phyloP scores from a whole-genome alignment of 2,888 invertebrate species.

The Xanthia togata region DNA sequence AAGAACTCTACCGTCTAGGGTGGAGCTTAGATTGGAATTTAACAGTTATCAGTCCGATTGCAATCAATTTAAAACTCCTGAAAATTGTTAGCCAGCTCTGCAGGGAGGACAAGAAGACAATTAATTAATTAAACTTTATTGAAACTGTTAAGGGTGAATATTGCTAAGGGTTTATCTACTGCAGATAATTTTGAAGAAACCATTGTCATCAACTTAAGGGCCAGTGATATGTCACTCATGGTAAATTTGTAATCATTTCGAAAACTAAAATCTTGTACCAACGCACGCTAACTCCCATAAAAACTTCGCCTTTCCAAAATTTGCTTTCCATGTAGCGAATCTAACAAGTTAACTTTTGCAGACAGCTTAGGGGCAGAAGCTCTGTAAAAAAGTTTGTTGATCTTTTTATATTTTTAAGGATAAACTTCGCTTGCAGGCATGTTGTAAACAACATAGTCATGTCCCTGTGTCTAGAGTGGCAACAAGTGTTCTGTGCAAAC shows the following conservation, averaged over 20 bases:
- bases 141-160: constrained; percentile 2
- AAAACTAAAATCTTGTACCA: constrained; percentile 14
- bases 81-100: constrained; percentile 60
- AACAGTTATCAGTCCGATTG: constrained; percentile 76
- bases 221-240: no score
- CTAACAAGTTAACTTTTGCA: constrained; percentile 55
- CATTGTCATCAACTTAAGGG: background rate
- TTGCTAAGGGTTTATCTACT: background rate
- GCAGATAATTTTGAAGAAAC: background rate
- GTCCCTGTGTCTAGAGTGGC: constrained; percentile 65
- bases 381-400: constrained; percentile 62
- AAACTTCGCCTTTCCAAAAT: constrained; percentile 50
- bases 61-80: constrained; percentile 74
- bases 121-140: constrained; percentile 65
- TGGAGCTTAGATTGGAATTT: constrained; percentile 82
- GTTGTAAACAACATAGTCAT: constrained; percentile 73
- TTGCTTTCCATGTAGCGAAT: constrained; percentile 54
- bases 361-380: constrained; percentile 44
- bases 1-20: constrained; percentile 77
- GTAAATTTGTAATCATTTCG: background rate
- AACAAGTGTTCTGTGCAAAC: constrained; percentile 75
- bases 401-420: constrained; percentile 72
- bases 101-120: constrained; percentile 39
- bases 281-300: constrained; percentile 32
- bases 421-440: constrained; percentile 75